These are phyloP conservation scores for Oreochromis spilurus DNA, from an alignment of 2,113 vertebrate species.

Conservation along the genomic window DNA sequence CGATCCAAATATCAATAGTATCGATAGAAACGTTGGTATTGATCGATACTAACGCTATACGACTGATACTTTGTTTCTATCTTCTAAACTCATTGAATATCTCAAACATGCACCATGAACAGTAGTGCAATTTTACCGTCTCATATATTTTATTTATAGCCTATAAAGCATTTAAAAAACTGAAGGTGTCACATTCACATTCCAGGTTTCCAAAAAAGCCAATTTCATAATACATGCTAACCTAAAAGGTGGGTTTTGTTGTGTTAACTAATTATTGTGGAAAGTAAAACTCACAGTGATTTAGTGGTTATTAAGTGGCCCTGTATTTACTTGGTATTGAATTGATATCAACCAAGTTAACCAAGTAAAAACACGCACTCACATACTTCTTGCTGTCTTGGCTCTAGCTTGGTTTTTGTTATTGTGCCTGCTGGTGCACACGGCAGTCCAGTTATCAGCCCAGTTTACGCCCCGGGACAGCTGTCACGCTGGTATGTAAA, in stretches of 20 bases:
- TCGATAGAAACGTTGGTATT: fast-evolving
- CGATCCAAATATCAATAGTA: not conserved
- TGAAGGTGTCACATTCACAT: not conserved
- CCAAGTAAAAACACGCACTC: not conserved
- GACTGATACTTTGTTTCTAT: not conserved
- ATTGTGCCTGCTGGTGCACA: not conserved
- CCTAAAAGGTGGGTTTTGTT: not conserved
- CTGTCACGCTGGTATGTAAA: slow-evolving; percentile 1
- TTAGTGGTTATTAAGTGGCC: not conserved
- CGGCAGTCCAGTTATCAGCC: not conserved
- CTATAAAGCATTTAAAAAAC: not conserved
- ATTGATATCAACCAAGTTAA: too few species aligned
- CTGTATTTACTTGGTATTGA: too few species aligned
- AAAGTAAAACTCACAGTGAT: not conserved
- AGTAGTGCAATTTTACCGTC: not conserved
- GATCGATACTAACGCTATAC: not conserved
- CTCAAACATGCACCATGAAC: not conserved
- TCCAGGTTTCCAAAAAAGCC: not conserved
- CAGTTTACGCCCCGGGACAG: not conserved
- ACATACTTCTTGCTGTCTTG: not conserved
- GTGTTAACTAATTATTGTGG: not conserved
- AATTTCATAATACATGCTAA: not conserved
- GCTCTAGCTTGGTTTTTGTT: not conserved
- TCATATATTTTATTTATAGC: not conserved
- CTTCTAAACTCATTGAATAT: not conserved